Evolutionary conservation across 2,888 invertebrate species (phyloP).

Genomic region (Tetramorium bicarinatum): DNA sequence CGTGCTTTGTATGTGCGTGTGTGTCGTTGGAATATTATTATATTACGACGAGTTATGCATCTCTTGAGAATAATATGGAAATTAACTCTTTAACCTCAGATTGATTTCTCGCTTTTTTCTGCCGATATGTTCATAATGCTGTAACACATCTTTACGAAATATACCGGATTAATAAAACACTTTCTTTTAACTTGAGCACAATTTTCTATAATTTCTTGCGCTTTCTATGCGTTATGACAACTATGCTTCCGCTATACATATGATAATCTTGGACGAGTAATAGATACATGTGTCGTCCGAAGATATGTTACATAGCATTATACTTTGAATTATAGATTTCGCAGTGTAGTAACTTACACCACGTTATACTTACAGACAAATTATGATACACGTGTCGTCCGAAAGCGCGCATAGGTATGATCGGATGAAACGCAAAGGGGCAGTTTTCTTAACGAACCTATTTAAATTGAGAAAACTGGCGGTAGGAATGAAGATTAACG

Average conservation of each 20-base stretch:
- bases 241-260: not conserved
- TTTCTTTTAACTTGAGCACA: not conserved
- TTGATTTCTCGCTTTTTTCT: not conserved
- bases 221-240: not conserved
- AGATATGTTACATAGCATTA: not conserved
- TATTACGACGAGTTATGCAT: not conserved
- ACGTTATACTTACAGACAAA: constrained; percentile 69
- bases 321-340: not conserved
- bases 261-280: not conserved
- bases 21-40: not conserved
- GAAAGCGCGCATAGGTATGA: constrained; percentile 83
- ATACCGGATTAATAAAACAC: not conserved
- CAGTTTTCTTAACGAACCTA: constrained; percentile 82
- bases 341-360: not conserved
- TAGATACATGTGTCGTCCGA: constrained; percentile 1
- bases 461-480: constrained; percentile 82
- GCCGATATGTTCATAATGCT: not conserved
- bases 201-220: not conserved
- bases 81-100: not conserved
- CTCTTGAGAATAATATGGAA: not conserved
- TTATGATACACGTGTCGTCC: constrained; percentile 84
- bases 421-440: constrained; percentile 83
- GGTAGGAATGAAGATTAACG: constrained; percentile 84
- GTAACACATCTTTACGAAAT: not conserved
- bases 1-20: too few species aligned